These are phyloP conservation scores for Nematopogon swammerdamellus DNA, from an alignment of 2,888 invertebrate species.

Conservation along the genomic window DNA sequence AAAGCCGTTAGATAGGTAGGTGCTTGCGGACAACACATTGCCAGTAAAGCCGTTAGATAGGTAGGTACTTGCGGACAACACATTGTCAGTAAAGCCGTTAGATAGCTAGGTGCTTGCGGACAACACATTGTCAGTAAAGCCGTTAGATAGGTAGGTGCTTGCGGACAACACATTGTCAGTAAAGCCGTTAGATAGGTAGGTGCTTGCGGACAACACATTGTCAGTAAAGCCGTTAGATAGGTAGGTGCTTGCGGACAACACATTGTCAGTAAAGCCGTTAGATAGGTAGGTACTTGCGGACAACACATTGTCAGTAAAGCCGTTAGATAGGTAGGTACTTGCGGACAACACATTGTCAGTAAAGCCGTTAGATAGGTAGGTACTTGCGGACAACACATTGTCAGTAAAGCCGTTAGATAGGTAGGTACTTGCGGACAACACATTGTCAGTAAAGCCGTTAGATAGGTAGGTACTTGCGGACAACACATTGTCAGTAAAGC, in stretches of 20 bases:
- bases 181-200: slow-evolving; percentile 55
- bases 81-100: too few species aligned
- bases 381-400: slow-evolving; percentile 50
- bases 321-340: too few species aligned
- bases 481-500: not conserved
- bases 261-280: not conserved
- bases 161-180: not conserved
- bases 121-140: not conserved
- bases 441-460: not conserved
- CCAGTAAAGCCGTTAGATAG: too few species aligned
- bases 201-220: slow-evolving; percentile 50
- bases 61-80: too few species aligned
- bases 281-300: slow-evolving; percentile 69
- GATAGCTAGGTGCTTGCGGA: too few species aligned
- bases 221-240: too few species aligned
- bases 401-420: too few species aligned
- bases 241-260: too few species aligned
- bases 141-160: too few species aligned
- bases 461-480: slow-evolving; percentile 69
- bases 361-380: slow-evolving; percentile 55
- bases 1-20: too few species aligned
- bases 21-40: too few species aligned
- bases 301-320: not conserved
- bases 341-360: not conserved
- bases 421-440: too few species aligned